A percentile compares a stretch with the other conserved stretches of the same genome.
Conservation (phyloP, 2,113 vertebrate genomes). For the Cranoglanis bouderius region DNA sequence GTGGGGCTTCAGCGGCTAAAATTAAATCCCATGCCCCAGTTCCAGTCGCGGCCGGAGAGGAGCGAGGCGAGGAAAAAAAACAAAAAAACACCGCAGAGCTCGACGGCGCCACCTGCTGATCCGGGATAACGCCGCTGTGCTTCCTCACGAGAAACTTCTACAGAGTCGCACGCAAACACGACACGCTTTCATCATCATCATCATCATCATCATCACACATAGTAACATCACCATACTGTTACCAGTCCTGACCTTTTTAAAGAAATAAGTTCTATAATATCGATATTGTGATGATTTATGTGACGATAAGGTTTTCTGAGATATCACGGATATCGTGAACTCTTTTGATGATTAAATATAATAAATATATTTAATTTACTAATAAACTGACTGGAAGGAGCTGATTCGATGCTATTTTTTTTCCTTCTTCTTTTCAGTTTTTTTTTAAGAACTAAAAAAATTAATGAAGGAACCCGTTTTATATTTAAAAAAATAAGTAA, state of each 20-base stretch:
- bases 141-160: background rate
- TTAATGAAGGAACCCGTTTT: too few relatives aligned
- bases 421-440: too few relatives aligned
- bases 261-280: background rate
- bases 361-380: too few relatives aligned
- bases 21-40: constrained; percentile 75
- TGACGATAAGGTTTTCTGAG: too few relatives aligned
- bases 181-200: background rate
- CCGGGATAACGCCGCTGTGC: background rate
- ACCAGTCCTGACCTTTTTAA: background rate
- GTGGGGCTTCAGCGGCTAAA: constrained; percentile 70
- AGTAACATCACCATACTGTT: background rate
- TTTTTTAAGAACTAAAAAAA: too few relatives aligned
- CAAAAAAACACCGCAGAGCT: background rate
- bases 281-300: too few relatives aligned
- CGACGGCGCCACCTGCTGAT: background rate
- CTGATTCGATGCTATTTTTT: background rate
- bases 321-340: too few relatives aligned
- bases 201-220: too few relatives aligned
- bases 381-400: background rate
- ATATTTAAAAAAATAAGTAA: too few relatives aligned
- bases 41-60: constrained; percentile 63
- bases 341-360: too few relatives aligned
- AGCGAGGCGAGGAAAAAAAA: constrained; percentile 39
- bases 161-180: background rate